Conservation (phyloP, 2,797 vertebrate genomes). For the Simalia tracyae region DNA sequence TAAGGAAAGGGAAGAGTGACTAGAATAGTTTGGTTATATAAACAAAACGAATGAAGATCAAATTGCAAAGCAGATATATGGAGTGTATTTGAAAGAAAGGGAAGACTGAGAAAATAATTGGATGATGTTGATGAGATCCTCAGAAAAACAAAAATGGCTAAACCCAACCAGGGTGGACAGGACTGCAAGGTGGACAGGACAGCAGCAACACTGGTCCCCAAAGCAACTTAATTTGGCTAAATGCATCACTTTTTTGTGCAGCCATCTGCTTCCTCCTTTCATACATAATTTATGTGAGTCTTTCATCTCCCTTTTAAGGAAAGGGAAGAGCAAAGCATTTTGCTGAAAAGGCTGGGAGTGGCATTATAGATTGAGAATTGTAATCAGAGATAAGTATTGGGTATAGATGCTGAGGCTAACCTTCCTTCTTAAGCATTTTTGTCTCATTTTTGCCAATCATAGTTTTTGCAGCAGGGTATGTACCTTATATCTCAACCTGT, state of each 20-base stretch:
- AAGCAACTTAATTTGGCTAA: neutral
- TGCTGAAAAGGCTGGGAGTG: neutral
- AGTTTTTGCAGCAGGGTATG: neutral
- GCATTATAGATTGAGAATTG: neutral
- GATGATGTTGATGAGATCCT: neutral
- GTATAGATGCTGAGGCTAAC: neutral
- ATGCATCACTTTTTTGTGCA: neutral
- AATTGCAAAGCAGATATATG: neutral
- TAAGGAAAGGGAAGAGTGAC: neutral
- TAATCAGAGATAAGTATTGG: neutral
- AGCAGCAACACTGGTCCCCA: neutral
- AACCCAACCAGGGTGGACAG: neutral
- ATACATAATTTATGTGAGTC: neutral
- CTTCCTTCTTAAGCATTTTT: neutral
- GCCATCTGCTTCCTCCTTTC: neutral
- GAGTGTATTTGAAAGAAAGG: neutral
- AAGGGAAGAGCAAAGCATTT: neutral
- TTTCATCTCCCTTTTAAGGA: neutral
- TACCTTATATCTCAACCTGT: neutral
- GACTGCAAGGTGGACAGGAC: neutral
- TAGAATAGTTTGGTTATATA: neutral
- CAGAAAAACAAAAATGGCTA: neutral
- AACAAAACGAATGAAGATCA: neutral
- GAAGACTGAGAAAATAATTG: neutral
- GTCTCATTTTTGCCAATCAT: neutral